Evolutionary conservation across 1,140 invertebrate genomes (phyloP), one percentile per base, ranked within the genome.

Genomic region (Anastrepha obliqua): DNA sequence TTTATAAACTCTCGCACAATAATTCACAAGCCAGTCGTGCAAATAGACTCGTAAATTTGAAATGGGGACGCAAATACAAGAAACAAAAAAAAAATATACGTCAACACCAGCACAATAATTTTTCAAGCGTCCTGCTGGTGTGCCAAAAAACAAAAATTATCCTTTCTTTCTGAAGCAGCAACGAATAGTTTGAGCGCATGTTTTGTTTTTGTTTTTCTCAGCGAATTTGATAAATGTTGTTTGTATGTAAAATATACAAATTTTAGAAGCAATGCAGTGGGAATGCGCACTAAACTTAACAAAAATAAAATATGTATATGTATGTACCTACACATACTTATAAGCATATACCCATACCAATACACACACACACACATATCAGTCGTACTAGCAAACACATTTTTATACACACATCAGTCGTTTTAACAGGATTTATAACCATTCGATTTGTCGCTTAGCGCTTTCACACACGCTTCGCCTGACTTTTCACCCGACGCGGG

Each of bases 191-290:
- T 20, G 11, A 39, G 65, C 8, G 65, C 11, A 3, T 39, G 29
- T 20, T 67, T 20, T 42, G 29, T 3, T 29, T 39, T 9, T 9
- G 2, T 15, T n/a, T 74, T 47, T 29, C 17, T 47, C 4, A 39
- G 42, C 17, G 42, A 47, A 74, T 74, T 74, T 74, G 67, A 74
- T 74, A 74, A 74, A 74, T 74, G 42, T 74, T 15, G 11, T 44
- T 74, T 44, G 65, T 55, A 55, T 55, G 11, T 11, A 47, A 17
- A 74, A 74, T 62, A 5, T n/a, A 74, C 44, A 47, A 70, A 44
- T 70, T 42, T 70, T 44, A 42, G 39, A 42, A 44, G 67, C 67
- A 74, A 74, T n/a, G 2, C 67, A 47, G 11, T 67, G 5, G 8
- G 20, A 39, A 39, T 44, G 15, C 17, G 44, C 5, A 44, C 42